Conservation (phyloP, 2,113 vertebrate species). For the Zosterops lateralis region DNA sequence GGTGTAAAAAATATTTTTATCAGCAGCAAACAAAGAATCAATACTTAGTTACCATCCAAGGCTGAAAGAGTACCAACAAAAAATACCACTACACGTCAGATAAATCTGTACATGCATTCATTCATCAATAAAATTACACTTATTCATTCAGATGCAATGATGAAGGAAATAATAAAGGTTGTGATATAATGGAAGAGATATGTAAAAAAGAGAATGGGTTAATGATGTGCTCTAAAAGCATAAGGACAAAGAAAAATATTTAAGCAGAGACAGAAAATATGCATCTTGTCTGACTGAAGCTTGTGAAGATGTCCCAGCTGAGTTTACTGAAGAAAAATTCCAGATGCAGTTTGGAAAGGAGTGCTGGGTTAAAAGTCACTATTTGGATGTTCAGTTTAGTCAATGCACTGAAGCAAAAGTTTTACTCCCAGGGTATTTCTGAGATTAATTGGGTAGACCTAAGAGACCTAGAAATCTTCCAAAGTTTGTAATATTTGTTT, state of each 20-base stretch:
- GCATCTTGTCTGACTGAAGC: background rate
- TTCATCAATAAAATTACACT: background rate
- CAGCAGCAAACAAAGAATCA: background rate
- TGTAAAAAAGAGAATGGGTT: background rate
- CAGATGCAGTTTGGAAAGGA: background rate
- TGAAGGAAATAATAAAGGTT: background rate
- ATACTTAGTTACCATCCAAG: background rate
- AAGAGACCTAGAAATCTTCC: slow-evolving; percentile 1
- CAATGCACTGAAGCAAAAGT: background rate
- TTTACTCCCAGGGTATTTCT: slow-evolving; percentile 1
- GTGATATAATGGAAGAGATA: background rate
- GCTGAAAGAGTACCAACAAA: background rate
- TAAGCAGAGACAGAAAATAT: background rate
- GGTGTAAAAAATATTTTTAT: slow-evolving; percentile 16
- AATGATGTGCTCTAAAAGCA: background rate
- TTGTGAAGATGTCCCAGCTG: background rate
- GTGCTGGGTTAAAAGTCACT: background rate
- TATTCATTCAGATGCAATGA: background rate
- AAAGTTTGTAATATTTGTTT: background rate
- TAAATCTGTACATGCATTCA: background rate
- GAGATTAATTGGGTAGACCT: slow-evolving; percentile 22
- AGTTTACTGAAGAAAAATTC: background rate
- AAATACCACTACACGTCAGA: background rate
- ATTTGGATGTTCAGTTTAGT: background rate
- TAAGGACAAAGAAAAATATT: background rate